Percentiles rank a stretch among this genome's conserved stretches.
Conservation (phyloP, 64 coral and sea anemone species). For the Orbicella faveolata region DNA sequence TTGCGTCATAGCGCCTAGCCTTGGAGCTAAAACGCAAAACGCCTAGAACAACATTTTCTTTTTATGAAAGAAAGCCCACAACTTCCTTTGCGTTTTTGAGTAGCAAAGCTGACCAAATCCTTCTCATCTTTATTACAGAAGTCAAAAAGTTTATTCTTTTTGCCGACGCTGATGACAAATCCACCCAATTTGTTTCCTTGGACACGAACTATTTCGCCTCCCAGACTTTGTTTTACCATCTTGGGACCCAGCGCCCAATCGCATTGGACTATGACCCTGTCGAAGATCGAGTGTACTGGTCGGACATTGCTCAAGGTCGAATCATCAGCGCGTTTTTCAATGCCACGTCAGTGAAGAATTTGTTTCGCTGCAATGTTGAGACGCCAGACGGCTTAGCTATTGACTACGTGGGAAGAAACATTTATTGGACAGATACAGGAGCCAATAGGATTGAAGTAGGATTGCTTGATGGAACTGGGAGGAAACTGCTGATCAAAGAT, state of each 20-base stretch:
- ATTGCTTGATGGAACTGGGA: constrained; percentile 49
- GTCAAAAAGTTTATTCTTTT: constrained; percentile 31
- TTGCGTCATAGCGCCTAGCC: too few species aligned
- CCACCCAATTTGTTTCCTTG: constrained; percentile 31
- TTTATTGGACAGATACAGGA: constrained; percentile 77
- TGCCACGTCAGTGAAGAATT: constrained; percentile 8
- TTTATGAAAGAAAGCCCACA: too few species aligned
- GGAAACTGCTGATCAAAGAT: constrained; percentile 53
- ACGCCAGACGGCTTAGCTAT: constrained; percentile 63
- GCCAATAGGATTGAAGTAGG: constrained; percentile 73
- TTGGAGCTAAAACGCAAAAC: too few species aligned
- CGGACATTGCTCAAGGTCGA: constrained; percentile 41
- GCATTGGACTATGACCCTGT: constrained; percentile 72
- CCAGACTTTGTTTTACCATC: constrained; percentile 17
- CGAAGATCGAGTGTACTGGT: constrained; percentile 63
- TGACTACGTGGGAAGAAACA: constrained; percentile 41
- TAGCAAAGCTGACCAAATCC: neutral
- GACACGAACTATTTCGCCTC: constrained; percentile 26
- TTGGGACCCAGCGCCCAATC: constrained; percentile 34
- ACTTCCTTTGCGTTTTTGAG: neutral
- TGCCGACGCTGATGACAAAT: constrained; percentile 39
- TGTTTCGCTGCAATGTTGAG: constrained; percentile 22
- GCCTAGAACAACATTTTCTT: too few species aligned
- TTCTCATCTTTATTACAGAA: neutral
- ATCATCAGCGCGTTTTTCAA: constrained; percentile 59